These are phyloP conservation scores for Polyergus mexicanus DNA, from an alignment of 1,140 invertebrate genomes.

Conservation along the genomic window DNA sequence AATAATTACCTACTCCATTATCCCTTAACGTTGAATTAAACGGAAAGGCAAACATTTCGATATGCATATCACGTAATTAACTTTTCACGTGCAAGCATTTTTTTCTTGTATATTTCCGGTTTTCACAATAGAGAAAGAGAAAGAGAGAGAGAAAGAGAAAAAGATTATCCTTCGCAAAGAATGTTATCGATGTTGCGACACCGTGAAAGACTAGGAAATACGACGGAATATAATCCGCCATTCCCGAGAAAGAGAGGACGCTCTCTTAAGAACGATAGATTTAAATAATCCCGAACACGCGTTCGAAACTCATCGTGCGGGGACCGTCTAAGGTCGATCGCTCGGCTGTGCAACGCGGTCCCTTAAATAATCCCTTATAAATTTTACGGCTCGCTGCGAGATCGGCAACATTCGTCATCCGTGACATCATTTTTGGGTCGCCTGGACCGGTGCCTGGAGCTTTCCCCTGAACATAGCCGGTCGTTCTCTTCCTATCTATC, in stretches of 20 bases:
- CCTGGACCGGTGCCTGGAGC: background rate
- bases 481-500: background rate
- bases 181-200: background rate
- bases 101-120: background rate
- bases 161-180: too few species aligned
- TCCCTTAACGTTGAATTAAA: background rate
- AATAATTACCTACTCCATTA: slow-evolving; percentile 21
- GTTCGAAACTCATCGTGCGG: background rate
- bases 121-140: background rate
- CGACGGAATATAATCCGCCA: background rate
- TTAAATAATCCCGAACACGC: background rate
- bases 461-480: background rate
- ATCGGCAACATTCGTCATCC: slow-evolving; percentile 42
- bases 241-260: background rate
- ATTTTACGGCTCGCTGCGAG: slow-evolving; percentile 31
- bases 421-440: slow-evolving; percentile 40
- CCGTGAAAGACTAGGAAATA: background rate
- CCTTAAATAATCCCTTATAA: slow-evolving; percentile 50
- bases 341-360: background rate
- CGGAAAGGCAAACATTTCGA: slow-evolving; percentile 4
- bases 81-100: background rate
- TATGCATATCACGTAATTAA: background rate
- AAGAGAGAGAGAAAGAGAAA: too few species aligned
- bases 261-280: slow-evolving; percentile 33
- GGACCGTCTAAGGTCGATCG: slow-evolving; percentile 38